phyloP scores from a whole-genome alignment of 2,797 vertebrate genomes.

The Sparidentex hasta region DNA sequence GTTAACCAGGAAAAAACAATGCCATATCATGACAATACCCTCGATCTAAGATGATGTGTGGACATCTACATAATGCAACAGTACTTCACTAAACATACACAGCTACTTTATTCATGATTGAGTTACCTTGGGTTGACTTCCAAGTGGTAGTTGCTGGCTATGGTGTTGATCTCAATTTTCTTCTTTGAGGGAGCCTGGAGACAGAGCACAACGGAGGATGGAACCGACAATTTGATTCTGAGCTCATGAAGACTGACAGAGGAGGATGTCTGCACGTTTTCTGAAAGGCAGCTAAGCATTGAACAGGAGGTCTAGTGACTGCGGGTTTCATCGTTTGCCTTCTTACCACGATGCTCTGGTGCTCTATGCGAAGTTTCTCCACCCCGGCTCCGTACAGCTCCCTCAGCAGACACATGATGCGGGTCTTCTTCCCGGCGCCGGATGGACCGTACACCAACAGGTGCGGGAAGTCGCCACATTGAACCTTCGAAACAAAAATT shows the following conservation, averaged over 20 bases:
- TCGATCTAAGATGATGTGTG: too few species aligned
- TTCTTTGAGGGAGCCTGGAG: slow-evolving; percentile 96
- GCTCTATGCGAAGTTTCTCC: slow-evolving; percentile 97
- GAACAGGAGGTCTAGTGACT: neutral
- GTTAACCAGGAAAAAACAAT: too few species aligned
- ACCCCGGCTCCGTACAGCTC: slow-evolving; percentile 96
- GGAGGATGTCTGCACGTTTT: neutral
- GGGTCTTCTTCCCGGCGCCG: slow-evolving; percentile 97
- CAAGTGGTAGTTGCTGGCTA: slow-evolving; percentile 98
- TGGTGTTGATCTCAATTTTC: slow-evolving; percentile 98
- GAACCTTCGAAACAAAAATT: slow-evolving; percentile 86
- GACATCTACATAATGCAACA: neutral
- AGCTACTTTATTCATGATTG: neutral
- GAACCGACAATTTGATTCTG: neutral
- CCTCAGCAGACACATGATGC: slow-evolving; percentile 96
- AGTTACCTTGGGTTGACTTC: slow-evolving; percentile 97
- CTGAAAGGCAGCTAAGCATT: too few species aligned
- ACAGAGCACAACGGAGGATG: neutral
- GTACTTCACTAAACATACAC: neutral
- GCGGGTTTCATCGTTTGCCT: neutral
- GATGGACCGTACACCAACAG: slow-evolving; percentile 96
- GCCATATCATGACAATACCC: too few species aligned
- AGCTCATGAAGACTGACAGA: neutral
- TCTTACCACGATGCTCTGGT: slow-evolving; percentile 93
- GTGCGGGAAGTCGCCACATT: slow-evolving; percentile 96